A percentile compares a stretch with the other conserved stretches of the same genome.
Evolutionary conservation across 2,888 invertebrate species (phyloP).

Genomic region (Hydroisotoma schaefferi): DNA sequence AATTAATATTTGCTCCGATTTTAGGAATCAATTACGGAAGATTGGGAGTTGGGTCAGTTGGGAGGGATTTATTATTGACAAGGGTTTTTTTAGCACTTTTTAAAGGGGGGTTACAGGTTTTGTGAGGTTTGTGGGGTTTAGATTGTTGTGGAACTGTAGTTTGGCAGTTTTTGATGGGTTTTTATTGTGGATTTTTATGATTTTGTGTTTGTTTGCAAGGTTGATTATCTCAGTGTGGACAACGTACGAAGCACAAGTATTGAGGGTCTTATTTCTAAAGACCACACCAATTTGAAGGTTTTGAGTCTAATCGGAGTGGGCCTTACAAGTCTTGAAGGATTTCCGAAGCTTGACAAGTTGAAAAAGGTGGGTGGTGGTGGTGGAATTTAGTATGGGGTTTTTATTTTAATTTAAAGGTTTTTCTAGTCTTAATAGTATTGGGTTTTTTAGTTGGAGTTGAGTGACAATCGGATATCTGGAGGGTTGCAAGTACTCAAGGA

Average conservation of each 20-base stretch:
- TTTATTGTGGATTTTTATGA: not conserved
- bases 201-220: slow-evolving; percentile 61
- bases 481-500: slow-evolving; percentile 80
- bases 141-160: no score
- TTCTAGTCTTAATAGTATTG: not conserved
- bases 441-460: slow-evolving; percentile 68
- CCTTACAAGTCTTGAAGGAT: slow-evolving; percentile 89
- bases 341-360: slow-evolving; percentile 87
- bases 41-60: no score
- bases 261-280: slow-evolving; percentile 87
- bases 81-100: not conserved
- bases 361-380: slow-evolving; percentile 64
- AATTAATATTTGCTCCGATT: no score
- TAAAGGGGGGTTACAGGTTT: not conserved
- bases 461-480: slow-evolving; percentile 86
- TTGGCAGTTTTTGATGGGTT: no score
- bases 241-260: slow-evolving; percentile 92
- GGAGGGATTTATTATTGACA: no score
- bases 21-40: no score
- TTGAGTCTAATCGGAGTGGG: slow-evolving; percentile 96
- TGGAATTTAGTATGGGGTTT: slow-evolving; percentile 1
- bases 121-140: no score
- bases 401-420: slow-evolving; percentile 2
- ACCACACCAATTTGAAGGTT: slow-evolving; percentile 81
- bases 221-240: slow-evolving; percentile 90